Base-by-base conservation (phyloP, 2,797 vertebrate genomes). In the Rachycentron canadum region DNA sequence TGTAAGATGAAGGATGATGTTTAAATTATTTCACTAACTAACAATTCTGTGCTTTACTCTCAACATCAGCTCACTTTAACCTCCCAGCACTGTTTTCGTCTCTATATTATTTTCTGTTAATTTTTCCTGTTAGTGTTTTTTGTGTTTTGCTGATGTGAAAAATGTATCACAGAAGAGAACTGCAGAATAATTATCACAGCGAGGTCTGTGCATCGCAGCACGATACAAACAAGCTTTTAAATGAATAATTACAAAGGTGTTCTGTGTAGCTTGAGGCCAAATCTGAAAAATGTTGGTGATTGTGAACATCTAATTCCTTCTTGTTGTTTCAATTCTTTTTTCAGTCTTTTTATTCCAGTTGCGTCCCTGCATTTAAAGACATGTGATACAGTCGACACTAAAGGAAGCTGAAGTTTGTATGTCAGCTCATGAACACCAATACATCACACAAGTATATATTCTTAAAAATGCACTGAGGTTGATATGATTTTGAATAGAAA, bases 141-240 rank as follows among this genome's bases (percentile, higher is more conserved):
- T 53, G 16, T 36, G 40, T 45, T 55, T 57, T 25, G 32, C 68
- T n/a, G n/a, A 41, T 32, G 41, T 32, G 16, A 69, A 13, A 71
- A 61, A 64, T 41, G 64, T 9, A 23, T 56, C 10, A 56, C 45
- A 69, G 32, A 80, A 55, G 64, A 53, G 26, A 49, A 69, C 61
- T 43, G 53, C 61, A 60, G 28, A 65, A 19, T 53, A 40, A 38
- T 84, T 65, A 82, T 82, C 76, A 19, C 79, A 82, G 68, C 8
- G 58, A 65, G 49, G 7, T 49, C 41, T 30, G 84, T 26, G 68
- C 69, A 57, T 14, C 76, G 7, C 86, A 61, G 82, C 76, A 73
- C 1, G 77, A 83, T 11, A 55, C 66, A 67, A 59, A 76, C 13
- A 6, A 66, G 38, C 60, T 10, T 61, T 60, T n/a, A 67, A 85